Base-by-base conservation (phyloP, 2,888 invertebrate genomes). In the Galerucella nymphaeae region DNA sequence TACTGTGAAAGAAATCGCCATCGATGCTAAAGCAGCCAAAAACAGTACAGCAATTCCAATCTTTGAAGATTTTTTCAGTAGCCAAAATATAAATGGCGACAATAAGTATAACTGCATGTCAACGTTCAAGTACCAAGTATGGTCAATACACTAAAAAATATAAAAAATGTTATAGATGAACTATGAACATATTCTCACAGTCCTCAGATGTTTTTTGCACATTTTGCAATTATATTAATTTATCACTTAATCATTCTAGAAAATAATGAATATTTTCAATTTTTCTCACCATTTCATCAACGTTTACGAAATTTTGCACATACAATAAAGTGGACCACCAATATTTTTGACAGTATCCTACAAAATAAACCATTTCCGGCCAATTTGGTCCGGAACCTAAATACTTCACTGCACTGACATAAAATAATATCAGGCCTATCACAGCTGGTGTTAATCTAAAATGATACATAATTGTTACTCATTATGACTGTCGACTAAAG, bases 71-170 rank as follows among this genome's bases (percentile, higher is more conserved):
- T 82, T 85, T 74, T 86, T 87, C 30, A 90, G 77, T 0, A 89
- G 87, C 72, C 88, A 87, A 62, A 90, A 83, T 70, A 90, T 83
- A 1, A 90, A 75, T 5, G 90, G 83, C 2, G 84, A 80, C 10
- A 90, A 72, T 77, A 89, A 83, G 78, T 88, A 90, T 41, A 90
- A 79, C 80, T 91, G 90, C 82, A 89, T 90, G 77, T 90, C 90
- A 9, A 90, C 89, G 5, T 89, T 86, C 45, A 91, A 81, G 78
- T 90, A 90, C 90, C 91, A 91, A 0, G 89, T 87, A 78, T 90
- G 90, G 30, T 85, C 85, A 38, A 90, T 81, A 79, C 90, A 91
- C 84, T 84, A 62, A 68, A 81, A 81, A 70, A 63, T 38, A 23
- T 66, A 50, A 23, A 3, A 2, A 23, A 23, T 23, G 23, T n/a